Percentiles rank a stretch among this genome's conserved stretches.
These are phyloP conservation scores for Tinea semifulvella DNA, from an alignment of 2,888 invertebrate genomes.

Conservation along the genomic window DNA sequence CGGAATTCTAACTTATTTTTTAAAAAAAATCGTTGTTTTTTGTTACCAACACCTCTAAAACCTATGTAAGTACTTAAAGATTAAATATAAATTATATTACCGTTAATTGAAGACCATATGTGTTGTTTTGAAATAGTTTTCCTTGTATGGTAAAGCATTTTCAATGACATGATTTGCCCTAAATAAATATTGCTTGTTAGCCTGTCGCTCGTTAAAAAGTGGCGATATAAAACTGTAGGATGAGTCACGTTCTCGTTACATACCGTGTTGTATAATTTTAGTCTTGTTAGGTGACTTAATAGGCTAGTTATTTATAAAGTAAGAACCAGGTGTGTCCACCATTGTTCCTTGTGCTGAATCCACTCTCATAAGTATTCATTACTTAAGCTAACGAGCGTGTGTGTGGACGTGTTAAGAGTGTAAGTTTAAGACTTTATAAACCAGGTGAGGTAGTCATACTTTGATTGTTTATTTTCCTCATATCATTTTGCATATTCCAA, in stretches of 20 bases:
- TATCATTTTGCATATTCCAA: too few species aligned
- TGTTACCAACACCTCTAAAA: not conserved
- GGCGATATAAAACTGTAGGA: constrained; percentile 8
- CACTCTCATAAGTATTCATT: too few species aligned
- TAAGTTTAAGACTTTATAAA: too few species aligned
- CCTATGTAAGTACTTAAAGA: not conserved
- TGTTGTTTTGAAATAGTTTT: constrained; percentile 27
- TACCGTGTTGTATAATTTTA: not conserved
- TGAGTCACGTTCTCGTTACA: constrained; percentile 9
- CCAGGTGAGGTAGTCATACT: too few species aligned
- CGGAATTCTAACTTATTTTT: not conserved
- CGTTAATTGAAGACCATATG: constrained; percentile 2
- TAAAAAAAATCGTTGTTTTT: not conserved
- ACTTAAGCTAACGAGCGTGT: too few species aligned
- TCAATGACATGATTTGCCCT: constrained; percentile 38
- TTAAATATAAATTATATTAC: not conserved
- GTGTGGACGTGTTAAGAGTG: too few species aligned
- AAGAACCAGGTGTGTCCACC: not conserved
- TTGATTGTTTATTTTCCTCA: too few species aligned
- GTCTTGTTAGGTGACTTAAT: not conserved
- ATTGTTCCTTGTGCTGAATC: too few species aligned
- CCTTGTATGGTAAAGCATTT: constrained; percentile 43
- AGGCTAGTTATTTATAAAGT: constrained; percentile 4
- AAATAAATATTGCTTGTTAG: constrained; percentile 26
- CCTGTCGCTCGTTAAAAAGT: constrained; percentile 1